Evolutionary conservation across 2,888 invertebrate genomes (phyloP).

Genomic region (Apeira syringaria): DNA sequence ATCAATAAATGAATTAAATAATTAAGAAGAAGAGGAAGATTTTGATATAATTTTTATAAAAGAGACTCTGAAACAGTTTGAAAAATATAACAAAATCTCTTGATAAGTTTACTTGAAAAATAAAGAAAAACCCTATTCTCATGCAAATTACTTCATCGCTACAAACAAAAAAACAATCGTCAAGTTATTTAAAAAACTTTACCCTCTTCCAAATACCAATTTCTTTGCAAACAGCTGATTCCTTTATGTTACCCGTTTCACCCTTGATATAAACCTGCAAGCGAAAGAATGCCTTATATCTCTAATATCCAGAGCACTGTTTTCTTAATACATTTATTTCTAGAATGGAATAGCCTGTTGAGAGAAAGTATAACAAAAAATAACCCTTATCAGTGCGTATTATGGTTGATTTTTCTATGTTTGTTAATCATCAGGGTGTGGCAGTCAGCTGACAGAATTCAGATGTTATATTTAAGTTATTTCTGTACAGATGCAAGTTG

Average conservation of each 20-base stretch:
- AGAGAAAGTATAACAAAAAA: neutral
- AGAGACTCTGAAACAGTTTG: too few species aligned
- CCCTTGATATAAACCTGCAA: slow-evolving; percentile 3
- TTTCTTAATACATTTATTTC: too few species aligned
- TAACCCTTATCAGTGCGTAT: neutral
- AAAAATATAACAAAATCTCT: too few species aligned
- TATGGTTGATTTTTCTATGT: neutral
- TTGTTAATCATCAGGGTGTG: slow-evolving; percentile 20
- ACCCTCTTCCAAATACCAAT: slow-evolving; percentile 19
- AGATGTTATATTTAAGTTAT: slow-evolving; percentile 29
- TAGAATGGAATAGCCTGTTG: too few species aligned
- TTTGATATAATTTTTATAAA: too few species aligned
- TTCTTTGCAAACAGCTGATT: slow-evolving; percentile 32
- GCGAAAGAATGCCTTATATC: neutral
- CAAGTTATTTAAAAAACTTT: slow-evolving; percentile 25
- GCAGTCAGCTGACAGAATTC: slow-evolving; percentile 30
- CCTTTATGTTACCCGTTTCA: slow-evolving; percentile 11
- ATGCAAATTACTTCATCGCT: slow-evolving; percentile 10
- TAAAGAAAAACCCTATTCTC: slow-evolving; percentile 5
- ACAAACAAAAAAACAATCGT: slow-evolving; percentile 27
- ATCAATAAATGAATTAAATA: too few species aligned
- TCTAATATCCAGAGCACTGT: too few species aligned
- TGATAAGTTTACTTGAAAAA: too few species aligned
- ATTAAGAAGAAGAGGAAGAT: too few species aligned
- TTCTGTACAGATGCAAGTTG: slow-evolving; percentile 27